Evolutionary conservation across 2,797 vertebrate genomes (phyloP).

Genomic region (Chelonia mydas): DNA sequence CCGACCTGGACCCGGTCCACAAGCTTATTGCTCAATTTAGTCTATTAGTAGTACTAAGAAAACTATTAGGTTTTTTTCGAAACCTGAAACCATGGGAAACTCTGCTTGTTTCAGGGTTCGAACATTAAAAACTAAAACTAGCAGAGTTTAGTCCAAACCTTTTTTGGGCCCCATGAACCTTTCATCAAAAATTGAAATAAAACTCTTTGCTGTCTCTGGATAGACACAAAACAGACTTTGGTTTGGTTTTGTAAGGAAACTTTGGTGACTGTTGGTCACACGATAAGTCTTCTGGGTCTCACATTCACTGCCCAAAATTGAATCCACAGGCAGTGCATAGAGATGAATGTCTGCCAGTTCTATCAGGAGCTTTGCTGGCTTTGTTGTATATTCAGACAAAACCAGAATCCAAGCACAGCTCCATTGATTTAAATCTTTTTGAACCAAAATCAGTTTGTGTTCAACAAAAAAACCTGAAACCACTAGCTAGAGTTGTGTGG

Average conservation of each 20-base stretch:
- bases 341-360: not conserved
- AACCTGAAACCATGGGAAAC: not conserved
- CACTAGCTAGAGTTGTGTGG: not conserved
- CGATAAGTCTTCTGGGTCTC: accelerated
- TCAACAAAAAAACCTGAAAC: not conserved
- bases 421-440: not conserved
- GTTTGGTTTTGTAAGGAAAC: not conserved
- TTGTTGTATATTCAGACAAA: not conserved
- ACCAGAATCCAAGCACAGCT: not conserved
- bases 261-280: not conserved
- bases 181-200: not conserved
- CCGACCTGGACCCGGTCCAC: not conserved
- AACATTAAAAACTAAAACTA: not conserved
- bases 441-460: not conserved
- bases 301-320: not conserved
- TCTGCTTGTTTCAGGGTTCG: not conserved
- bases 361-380: not conserved
- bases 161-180: accelerated
- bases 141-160: not conserved
- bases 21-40: not conserved
- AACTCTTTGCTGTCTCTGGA: not conserved
- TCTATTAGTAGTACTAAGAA: not conserved
- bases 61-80: not conserved
- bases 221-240: not conserved
- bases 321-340: not conserved